A percentile compares a stretch with the other conserved stretches of the same genome.
Evolutionary conservation across 1,140 invertebrate genomes (phyloP).

Genomic region (Helicoverpa armigera): DNA sequence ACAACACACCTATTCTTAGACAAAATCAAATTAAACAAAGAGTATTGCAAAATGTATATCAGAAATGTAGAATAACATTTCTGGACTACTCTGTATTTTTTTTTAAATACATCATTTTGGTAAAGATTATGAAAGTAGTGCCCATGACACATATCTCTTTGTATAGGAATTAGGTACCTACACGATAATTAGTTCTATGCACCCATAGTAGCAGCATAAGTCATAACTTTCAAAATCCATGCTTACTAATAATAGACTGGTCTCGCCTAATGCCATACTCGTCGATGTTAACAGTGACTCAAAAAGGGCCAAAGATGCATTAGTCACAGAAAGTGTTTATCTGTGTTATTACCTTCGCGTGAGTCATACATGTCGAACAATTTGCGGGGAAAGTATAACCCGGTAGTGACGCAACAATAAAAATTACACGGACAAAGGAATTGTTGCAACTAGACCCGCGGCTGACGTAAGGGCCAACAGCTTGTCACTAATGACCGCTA

Average conservation of each 20-base stretch:
- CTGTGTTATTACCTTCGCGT: slow-evolving; percentile 52
- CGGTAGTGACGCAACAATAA: slow-evolving; percentile 81
- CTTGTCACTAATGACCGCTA: slow-evolving; percentile 62
- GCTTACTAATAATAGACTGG: slow-evolving; percentile 8
- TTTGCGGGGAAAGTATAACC: slow-evolving; percentile 80
- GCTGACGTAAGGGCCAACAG: slow-evolving; percentile 58
- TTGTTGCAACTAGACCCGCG: slow-evolving; percentile 64
- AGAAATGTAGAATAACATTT: not conserved
- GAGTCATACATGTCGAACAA: slow-evolving; percentile 65
- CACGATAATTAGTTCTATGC: no score
- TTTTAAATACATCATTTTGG: no score
- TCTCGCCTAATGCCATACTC: slow-evolving; percentile 17
- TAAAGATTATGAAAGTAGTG: no score
- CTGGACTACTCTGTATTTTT: not conserved
- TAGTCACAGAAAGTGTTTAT: slow-evolving; percentile 57
- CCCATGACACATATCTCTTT: no score
- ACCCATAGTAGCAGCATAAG: no score
- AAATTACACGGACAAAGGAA: slow-evolving; percentile 83
- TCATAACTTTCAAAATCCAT: slow-evolving; percentile 20
- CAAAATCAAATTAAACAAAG: no score
- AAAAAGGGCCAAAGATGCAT: slow-evolving; percentile 35
- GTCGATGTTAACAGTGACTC: slow-evolving; percentile 20
- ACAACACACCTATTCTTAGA: no score
- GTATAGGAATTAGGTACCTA: no score
- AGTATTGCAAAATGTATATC: not conserved